These are phyloP conservation scores for Parascotia fuliginaria DNA, from an alignment of 2,888 invertebrate genomes.

Conservation along the genomic window DNA sequence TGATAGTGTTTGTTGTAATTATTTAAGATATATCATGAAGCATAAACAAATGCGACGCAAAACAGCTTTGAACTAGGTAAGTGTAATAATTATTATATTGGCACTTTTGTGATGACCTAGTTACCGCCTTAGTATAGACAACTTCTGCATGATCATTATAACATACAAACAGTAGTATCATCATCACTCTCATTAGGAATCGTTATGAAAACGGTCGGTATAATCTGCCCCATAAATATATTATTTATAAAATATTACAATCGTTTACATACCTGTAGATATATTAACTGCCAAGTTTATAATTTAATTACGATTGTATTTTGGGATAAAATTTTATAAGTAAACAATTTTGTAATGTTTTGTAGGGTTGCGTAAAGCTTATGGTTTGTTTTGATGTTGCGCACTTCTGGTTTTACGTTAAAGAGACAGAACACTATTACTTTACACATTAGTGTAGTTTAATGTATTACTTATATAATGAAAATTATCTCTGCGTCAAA, in stretches of 20 bases:
- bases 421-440: no score
- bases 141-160: conserved; percentile 20
- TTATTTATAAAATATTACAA: no score
- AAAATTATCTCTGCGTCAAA: background rate
- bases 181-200: no score
- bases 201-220: no score
- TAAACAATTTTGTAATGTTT: background rate
- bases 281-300: no score
- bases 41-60: conserved; percentile 66
- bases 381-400: background rate
- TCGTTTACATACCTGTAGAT: background rate
- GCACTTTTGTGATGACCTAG: conserved; percentile 79
- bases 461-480: background rate
- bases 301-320: no score
- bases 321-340: background rate
- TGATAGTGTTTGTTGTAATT: conserved; percentile 30
- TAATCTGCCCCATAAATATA: no score
- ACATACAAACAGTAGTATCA: background rate
- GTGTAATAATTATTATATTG: conserved; percentile 80
- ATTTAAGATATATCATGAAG: conserved; percentile 27
- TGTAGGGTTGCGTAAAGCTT: background rate
- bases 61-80: conserved; percentile 69
- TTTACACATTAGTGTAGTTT: background rate
- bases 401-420: no score
- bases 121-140: conserved; percentile 49